A percentile compares a stretch with the other conserved stretches of the same genome.
These are phyloP conservation scores for Benitochromis conjunctus DNA, from an alignment of 2,113 vertebrate genomes.

Conservation along the genomic window DNA sequence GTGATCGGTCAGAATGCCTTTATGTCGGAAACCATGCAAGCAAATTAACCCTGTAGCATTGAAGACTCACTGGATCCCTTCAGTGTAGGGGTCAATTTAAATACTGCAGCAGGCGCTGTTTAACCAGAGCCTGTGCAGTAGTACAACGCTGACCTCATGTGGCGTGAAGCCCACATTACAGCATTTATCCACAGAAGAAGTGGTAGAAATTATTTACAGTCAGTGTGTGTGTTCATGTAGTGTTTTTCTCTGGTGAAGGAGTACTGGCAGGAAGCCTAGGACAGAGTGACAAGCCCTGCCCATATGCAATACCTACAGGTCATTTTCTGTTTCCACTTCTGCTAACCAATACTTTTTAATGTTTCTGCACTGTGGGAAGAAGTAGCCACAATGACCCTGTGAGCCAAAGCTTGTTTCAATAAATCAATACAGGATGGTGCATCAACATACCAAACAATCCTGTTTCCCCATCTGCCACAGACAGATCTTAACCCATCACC, in stretches of 20 bases:
- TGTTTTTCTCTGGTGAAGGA: not conserved
- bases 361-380: not conserved
- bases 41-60: not conserved
- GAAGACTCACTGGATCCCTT: not conserved
- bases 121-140: not conserved
- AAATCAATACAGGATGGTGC: not conserved
- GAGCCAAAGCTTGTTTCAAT: not conserved
- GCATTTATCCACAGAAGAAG: not conserved
- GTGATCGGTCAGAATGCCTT: not conserved
- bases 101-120: not conserved
- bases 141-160: slow-evolving; percentile 20
- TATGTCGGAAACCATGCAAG: not conserved
- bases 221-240: not conserved
- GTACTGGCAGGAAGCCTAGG: not conserved
- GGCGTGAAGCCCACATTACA: not conserved
- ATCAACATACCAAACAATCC: not conserved
- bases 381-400: not conserved
- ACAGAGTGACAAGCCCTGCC: not conserved
- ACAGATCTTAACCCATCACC: slow-evolving; percentile 23
- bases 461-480: not conserved
- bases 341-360: not conserved
- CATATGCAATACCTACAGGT: not conserved
- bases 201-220: not conserved
- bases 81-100: not conserved
- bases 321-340: not conserved